Evolutionary conservation across 92 coral and sea anemone species (phyloP).

Genomic region (Isaurus tuberculatus): DNA sequence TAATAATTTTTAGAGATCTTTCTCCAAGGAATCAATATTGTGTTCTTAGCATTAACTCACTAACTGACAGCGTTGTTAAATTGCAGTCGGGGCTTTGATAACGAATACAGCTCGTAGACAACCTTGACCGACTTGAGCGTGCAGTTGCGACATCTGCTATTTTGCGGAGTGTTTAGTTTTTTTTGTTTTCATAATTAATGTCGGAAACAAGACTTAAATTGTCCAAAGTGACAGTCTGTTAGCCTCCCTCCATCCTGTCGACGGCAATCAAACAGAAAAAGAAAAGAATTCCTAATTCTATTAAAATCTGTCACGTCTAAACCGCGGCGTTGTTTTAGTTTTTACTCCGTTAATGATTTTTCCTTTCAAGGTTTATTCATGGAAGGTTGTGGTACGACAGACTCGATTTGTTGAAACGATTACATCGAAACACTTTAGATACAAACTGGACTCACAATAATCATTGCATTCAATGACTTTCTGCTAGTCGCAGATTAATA

Average conservation of each 20-base stretch:
- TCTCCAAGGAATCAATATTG: not conserved
- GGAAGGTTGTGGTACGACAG: not conserved
- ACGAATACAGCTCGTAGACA: not conserved
- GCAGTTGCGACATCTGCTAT: not conserved
- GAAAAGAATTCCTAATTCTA: slow-evolving; percentile 40
- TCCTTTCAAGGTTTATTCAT: not conserved
- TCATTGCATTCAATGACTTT: not conserved
- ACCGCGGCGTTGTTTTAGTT: slow-evolving; percentile 24
- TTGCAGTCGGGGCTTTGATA: not conserved
- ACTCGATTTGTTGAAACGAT: not conserved
- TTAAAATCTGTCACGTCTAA: slow-evolving; percentile 41
- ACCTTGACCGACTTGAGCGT: not conserved
- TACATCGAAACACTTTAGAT: not conserved
- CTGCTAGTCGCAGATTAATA: not conserved
- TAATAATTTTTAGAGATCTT: not conserved
- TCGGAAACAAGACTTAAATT: slow-evolving; percentile 46
- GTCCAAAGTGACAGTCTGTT: slow-evolving; percentile 30
- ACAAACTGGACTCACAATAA: not conserved
- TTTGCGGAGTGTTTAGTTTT: slow-evolving; percentile 24
- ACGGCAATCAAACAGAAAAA: slow-evolving; percentile 37
- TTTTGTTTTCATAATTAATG: slow-evolving; percentile 37
- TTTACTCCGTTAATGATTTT: slow-evolving; percentile 11
- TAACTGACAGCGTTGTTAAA: not conserved
- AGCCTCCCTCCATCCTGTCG: slow-evolving; percentile 38
- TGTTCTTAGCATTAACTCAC: not conserved